Conservation (phyloP, 2,888 invertebrate genomes). For the Andrena bucephala region DNA sequence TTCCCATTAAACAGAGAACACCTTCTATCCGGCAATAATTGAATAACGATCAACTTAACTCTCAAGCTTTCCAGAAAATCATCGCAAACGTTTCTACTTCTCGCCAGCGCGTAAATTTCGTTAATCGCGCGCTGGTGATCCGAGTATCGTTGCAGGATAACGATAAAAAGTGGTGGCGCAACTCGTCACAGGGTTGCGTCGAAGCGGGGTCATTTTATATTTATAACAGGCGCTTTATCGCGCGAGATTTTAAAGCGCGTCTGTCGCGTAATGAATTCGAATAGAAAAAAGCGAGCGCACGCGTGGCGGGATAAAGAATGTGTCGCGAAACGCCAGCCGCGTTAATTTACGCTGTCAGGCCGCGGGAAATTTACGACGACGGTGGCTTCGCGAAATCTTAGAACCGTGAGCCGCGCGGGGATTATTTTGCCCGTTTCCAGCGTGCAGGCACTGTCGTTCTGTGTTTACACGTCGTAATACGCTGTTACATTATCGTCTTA, state of each 20-base stretch:
- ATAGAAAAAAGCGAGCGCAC: background rate
- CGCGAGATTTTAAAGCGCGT: background rate
- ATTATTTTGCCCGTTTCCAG: conserved; percentile 46
- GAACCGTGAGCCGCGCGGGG: conserved; percentile 19
- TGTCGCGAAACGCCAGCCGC: background rate
- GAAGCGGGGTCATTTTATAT: no score
- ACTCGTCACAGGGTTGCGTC: no score
- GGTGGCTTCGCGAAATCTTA: conserved; percentile 45
- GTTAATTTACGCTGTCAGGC: conserved; percentile 15
- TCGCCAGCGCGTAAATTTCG: no score
- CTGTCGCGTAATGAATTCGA: conserved; percentile 20
- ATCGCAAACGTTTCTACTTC: no score
- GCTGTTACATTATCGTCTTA: conserved; percentile 48
- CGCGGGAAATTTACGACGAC: conserved; percentile 29
- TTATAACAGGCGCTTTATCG: background rate
- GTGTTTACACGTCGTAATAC: conserved; percentile 51
- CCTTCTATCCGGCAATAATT: no score
- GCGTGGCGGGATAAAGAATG: conserved; percentile 23
- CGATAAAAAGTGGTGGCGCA: no score
- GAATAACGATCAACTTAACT: no score
- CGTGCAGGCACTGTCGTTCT: conserved; percentile 28
- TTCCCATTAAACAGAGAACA: no score
- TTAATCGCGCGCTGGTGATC: no score
- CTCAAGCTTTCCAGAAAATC: no score
- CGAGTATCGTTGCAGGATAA: no score